phyloP scores from a whole-genome alignment of 92 coral and sea anemone genomes.

The Plumapathes pennacea region DNA sequence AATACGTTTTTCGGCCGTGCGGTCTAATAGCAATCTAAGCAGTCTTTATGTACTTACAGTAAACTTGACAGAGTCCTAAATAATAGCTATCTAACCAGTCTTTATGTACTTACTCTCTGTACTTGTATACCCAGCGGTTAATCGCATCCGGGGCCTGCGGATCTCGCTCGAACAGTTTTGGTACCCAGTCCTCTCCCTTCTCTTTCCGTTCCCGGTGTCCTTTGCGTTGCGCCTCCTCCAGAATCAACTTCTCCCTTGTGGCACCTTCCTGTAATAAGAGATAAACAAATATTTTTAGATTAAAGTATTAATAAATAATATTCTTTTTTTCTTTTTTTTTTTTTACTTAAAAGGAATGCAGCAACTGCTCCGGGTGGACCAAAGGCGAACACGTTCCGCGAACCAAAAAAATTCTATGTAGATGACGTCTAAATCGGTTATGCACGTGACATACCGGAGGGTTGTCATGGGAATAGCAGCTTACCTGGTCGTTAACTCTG shows the following conservation, averaged over 20 bases:
- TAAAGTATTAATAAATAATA: too few relatives aligned
- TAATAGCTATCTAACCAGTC: background rate
- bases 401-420: too few relatives aligned
- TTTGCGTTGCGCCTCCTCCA: slow-evolving; percentile 95
- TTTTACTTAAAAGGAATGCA: too few relatives aligned
- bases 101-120: slow-evolving; percentile 78
- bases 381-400: too few relatives aligned
- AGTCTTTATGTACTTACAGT: background rate
- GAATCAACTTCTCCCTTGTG: slow-evolving; percentile 80
- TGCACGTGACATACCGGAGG: too few relatives aligned
- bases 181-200: slow-evolving; percentile 81
- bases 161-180: slow-evolving; percentile 88
- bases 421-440: too few relatives aligned
- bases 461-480: background rate
- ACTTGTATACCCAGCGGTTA: slow-evolving; percentile 89
- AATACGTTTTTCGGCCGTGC: too few relatives aligned
- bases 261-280: slow-evolving; percentile 84
- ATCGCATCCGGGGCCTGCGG: slow-evolving; percentile 85
- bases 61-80: background rate
- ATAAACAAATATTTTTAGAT: too few relatives aligned
- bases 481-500: slow-evolving; percentile 85
- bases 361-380: too few relatives aligned
- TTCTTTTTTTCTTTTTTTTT: too few relatives aligned
- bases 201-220: slow-evolving; percentile 97
- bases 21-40: too few relatives aligned